Conservation (phyloP, 1,140 invertebrate species). For the Pristionchus pacificus region DNA sequence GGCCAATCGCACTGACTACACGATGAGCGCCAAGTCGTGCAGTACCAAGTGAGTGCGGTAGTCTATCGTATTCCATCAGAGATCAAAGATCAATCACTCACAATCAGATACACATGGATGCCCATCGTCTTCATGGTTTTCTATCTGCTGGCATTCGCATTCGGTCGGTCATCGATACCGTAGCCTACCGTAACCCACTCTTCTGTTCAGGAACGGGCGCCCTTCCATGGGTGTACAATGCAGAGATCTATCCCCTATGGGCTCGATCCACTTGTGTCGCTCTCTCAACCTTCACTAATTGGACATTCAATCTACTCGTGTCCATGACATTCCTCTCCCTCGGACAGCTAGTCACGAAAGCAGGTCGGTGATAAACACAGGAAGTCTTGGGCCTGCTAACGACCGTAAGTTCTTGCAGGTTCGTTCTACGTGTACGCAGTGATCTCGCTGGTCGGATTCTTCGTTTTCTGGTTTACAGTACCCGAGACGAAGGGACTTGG, state of each 20-base stretch:
- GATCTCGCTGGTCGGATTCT: constrained; percentile 70
- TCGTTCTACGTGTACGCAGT: constrained; percentile 75
- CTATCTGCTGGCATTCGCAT: constrained; percentile 43
- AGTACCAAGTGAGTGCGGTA: too few species aligned
- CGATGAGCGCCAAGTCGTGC: too few species aligned
- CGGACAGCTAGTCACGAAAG: constrained; percentile 60
- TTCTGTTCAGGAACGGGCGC: constrained; percentile 63
- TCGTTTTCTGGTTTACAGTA: constrained; percentile 76
- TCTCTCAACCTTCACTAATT: constrained; percentile 66
- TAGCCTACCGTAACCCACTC: too few species aligned
- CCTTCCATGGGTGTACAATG: constrained; percentile 69
- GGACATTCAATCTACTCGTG: constrained; percentile 66
- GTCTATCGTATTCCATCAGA: too few species aligned
- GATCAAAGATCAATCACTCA: too few species aligned
- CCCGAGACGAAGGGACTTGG: constrained; percentile 80
- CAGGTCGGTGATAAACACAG: constrained; percentile 48
- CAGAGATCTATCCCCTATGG: constrained; percentile 68
- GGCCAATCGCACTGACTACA: too few species aligned
- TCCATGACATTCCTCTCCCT: constrained; percentile 67
- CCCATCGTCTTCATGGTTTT: constrained; percentile 52
- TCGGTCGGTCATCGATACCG: constrained; percentile 36
- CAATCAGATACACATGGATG: constrained; percentile 38
- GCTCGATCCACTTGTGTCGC: constrained; percentile 64
- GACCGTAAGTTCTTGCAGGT: too few species aligned
- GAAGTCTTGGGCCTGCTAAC: not conserved